Percentiles rank a stretch among this genome's conserved stretches.
Evolutionary conservation across 2,113 vertebrate genomes (phyloP).

Genomic region (Lutjanus erythropterus): DNA sequence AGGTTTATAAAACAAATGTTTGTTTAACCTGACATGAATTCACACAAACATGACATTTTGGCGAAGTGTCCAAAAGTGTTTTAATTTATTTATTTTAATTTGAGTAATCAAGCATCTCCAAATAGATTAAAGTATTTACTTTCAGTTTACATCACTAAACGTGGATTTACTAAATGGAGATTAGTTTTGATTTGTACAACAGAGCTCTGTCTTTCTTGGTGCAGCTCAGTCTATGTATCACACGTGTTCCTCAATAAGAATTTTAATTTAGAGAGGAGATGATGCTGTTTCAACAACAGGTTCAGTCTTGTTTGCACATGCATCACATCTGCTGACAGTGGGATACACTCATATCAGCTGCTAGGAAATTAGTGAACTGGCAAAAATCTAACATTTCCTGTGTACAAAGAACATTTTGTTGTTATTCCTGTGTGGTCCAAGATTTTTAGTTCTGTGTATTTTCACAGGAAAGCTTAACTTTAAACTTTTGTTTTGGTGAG

Average conservation of each 20-base stretch:
- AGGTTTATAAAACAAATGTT: no score
- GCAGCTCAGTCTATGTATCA: no score
- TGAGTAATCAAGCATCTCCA: no score
- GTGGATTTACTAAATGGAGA: no score
- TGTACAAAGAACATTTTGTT: constrained; percentile 4
- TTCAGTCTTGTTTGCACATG: constrained; percentile 52
- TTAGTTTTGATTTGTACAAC: no score
- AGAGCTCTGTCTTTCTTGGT: no score
- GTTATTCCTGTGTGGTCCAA: background rate
- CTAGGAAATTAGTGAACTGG: constrained; percentile 33
- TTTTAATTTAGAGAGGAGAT: background rate
- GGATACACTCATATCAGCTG: constrained; percentile 29
- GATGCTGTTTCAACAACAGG: constrained; percentile 40
- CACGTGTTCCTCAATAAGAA: constrained; percentile 7
- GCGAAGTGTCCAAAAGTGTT: no score
- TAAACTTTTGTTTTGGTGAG: constrained; percentile 60
- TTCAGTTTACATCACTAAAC: no score
- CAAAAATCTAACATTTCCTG: constrained; percentile 36
- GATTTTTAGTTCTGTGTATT: constrained; percentile 32
- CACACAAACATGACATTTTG: no score
- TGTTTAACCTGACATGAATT: no score
- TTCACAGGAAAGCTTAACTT: constrained; percentile 23
- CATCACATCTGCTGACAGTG: constrained; percentile 55
- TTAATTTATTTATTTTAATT: no score
- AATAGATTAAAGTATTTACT: no score